Percentiles rank a stretch among this genome's conserved stretches.
Conservation (phyloP, 2,113 vertebrate genomes). For the Callaeas wilsoni region DNA sequence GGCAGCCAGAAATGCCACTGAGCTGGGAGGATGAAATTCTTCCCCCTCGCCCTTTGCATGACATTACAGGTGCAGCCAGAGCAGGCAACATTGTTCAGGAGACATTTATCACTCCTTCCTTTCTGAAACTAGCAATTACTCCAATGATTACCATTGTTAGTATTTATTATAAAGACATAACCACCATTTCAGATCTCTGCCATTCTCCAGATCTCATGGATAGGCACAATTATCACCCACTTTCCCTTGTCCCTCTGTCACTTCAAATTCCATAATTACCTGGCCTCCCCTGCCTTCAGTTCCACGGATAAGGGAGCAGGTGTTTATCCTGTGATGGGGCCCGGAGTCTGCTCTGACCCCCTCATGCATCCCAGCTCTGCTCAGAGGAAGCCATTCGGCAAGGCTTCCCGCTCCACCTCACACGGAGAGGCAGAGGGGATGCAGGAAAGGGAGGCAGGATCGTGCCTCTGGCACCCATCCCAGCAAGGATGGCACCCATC, state of each 20-base stretch:
- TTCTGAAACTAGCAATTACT: conserved; percentile 32
- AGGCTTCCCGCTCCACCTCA: background rate
- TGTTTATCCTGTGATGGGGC: background rate
- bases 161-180: background rate
- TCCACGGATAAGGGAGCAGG: background rate
- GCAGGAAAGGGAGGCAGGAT: background rate
- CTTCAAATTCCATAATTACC: background rate
- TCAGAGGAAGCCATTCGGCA: background rate
- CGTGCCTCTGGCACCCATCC: fast-evolving
- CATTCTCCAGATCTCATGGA: background rate
- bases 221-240: background rate
- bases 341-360: background rate
- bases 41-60: background rate
- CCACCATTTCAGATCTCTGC: background rate
- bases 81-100: background rate
- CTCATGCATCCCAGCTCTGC: background rate
- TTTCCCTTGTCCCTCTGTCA: background rate
- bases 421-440: too few relatives aligned
- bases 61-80: background rate
- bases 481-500: background rate
- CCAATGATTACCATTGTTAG: background rate
- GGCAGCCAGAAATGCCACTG: background rate
- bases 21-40: background rate
- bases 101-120: background rate
- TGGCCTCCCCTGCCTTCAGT: background rate